phyloP scores from a whole-genome alignment of 2,113 vertebrate species.

The Mastomys coucha region DNA sequence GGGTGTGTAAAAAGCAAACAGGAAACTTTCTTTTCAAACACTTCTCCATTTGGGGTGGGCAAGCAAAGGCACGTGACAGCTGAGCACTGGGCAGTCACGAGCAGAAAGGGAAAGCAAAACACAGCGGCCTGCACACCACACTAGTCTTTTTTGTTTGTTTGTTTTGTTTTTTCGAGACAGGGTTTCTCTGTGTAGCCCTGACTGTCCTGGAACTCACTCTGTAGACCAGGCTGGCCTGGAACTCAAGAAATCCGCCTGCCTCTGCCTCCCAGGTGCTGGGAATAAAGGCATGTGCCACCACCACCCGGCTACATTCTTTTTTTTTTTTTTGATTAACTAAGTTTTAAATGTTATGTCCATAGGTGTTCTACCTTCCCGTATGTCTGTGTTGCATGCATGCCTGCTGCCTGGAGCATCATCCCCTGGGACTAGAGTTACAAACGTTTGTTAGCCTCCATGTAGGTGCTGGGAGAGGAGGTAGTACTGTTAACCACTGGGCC shows the following conservation, averaged over 20 bases:
- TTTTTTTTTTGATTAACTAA: background rate
- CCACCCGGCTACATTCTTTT: background rate
- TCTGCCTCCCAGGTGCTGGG: no score
- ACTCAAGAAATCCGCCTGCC: no score
- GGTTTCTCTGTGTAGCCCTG: no score
- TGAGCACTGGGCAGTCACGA: background rate
- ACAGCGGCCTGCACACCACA: background rate
- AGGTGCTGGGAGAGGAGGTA: background rate
- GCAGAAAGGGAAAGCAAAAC: background rate
- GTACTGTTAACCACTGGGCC: background rate
- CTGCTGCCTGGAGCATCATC: background rate
- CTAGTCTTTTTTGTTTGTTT: background rate
- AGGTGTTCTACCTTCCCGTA: background rate
- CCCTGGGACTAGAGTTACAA: background rate
- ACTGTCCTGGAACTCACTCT: no score
- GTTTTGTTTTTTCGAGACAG: no score
- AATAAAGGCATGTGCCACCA: no score
- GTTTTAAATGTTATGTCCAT: background rate
- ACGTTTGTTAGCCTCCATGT: background rate
- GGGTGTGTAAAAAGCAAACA: background rate
- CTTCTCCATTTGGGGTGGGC: background rate
- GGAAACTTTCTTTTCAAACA: background rate
- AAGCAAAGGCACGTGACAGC: background rate
- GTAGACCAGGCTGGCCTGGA: no score
- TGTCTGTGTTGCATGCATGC: background rate